Percentiles rank a stretch among this genome's conserved stretches.
phyloP scores from a whole-genome alignment of 1,140 invertebrate species.

The Mamestra configurata region DNA sequence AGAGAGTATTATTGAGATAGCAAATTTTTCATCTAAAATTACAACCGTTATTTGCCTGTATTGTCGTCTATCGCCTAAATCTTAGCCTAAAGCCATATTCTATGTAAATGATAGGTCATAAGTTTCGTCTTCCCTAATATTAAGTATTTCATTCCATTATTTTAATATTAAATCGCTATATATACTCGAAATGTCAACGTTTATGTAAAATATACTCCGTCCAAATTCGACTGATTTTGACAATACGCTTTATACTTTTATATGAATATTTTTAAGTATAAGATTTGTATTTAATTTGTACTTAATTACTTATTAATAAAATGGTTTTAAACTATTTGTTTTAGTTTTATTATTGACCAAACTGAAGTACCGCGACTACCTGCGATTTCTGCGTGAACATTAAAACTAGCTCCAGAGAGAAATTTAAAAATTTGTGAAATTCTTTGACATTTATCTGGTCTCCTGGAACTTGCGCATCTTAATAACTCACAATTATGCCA shows the following conservation, averaged over 20 bases:
- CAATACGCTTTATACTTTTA: constrained; percentile 65
- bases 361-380: neutral
- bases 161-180: constrained; percentile 6
- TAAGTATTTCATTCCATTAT: constrained; percentile 40
- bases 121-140: constrained; percentile 40
- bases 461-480: no score
- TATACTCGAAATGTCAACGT: constrained; percentile 35
- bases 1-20: no score
- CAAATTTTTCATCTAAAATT: no score
- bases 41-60: neutral
- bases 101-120: constrained; percentile 51
- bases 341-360: constrained; percentile 33
- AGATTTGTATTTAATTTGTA: constrained; percentile 56
- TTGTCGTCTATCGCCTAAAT: neutral
- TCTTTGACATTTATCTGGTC: no score
- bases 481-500: no score
- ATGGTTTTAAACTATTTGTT: constrained; percentile 56
- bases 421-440: no score
- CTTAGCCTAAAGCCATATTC: constrained; percentile 46
- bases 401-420: no score
- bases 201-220: constrained; percentile 70
- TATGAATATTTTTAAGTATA: constrained; percentile 54
- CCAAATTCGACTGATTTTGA: constrained; percentile 71
- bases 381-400: no score
- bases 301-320: constrained; percentile 56